Percentiles rank a stretch among this genome's conserved stretches.
phyloP scores from a whole-genome alignment of 2,888 invertebrate genomes.

The Epirrhoe tristata region DNA sequence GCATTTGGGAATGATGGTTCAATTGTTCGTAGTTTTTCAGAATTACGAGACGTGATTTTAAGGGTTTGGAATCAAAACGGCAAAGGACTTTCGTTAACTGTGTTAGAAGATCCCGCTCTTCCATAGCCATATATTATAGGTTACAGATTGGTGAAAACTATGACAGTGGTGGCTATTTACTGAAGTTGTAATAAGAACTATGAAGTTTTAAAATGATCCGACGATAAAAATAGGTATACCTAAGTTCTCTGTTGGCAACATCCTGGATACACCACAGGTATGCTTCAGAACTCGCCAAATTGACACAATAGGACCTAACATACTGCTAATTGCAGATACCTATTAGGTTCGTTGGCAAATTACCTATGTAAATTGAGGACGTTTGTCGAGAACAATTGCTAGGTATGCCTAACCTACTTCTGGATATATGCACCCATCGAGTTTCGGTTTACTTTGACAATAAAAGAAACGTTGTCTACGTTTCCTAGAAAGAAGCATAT shows the following conservation, averaged over 20 bases:
- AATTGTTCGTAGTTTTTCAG: no score
- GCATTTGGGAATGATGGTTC: no score
- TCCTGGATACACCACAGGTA: conserved; percentile 12
- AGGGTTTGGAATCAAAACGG: no score
- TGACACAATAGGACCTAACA: conserved; percentile 42
- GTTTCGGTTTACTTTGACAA: conserved; percentile 4
- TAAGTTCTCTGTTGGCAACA: background rate
- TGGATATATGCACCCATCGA: conserved; percentile 15
- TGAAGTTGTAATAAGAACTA: no score
- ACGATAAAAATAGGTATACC: background rate
- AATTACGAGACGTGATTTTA: no score
- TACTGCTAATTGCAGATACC: conserved; percentile 42
- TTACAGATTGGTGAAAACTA: no score
- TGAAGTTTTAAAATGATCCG: no score
- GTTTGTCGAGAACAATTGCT: conserved; percentile 29
- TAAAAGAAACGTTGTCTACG: conserved; percentile 8
- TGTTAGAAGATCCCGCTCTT: no score
- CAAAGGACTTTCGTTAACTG: no score
- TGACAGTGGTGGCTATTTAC: no score
- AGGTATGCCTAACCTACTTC: conserved; percentile 14
- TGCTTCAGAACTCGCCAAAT: conserved; percentile 28
- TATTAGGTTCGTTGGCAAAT: conserved; percentile 41
- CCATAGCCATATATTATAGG: no score
- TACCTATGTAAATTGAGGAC: conserved; percentile 36
- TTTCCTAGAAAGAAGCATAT: background rate